A percentile compares a stretch with the other conserved stretches of the same genome.
phyloP scores from a whole-genome alignment of 2,113 vertebrate species.

The Apodemus sylvaticus region DNA sequence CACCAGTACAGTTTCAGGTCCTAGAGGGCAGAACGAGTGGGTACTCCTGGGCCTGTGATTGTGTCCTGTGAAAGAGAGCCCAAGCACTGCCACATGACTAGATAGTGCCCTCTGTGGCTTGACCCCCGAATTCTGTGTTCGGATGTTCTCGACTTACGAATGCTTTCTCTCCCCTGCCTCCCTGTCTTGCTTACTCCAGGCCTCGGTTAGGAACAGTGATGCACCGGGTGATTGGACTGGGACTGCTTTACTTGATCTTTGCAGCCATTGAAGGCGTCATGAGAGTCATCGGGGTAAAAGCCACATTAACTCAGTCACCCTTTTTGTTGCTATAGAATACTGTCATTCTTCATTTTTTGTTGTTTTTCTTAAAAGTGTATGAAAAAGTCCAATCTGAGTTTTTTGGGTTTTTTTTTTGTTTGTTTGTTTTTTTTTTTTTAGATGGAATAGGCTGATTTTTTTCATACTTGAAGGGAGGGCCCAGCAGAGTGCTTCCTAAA shows the following conservation, averaged over 20 bases:
- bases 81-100: neutral
- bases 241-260: constrained; percentile 90
- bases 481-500: neutral
- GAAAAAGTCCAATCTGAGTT: neutral
- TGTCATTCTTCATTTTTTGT: neutral
- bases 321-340: neutral
- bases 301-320: neutral
- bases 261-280: constrained; percentile 90
- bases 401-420: too few species aligned
- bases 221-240: constrained; percentile 92
- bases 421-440: too few species aligned
- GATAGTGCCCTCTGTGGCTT: neutral
- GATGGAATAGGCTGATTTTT: neutral
- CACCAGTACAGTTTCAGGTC: neutral
- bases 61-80: neutral
- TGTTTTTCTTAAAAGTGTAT: constrained; percentile 25
- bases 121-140: neutral
- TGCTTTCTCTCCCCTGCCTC: neutral
- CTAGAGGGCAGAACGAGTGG: neutral
- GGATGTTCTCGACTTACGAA: neutral
- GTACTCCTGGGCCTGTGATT: neutral
- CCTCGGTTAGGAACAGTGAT: constrained; percentile 92
- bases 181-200: constrained; percentile 73
- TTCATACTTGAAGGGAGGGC: constrained; percentile 3
- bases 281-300: constrained; percentile 91